These are phyloP conservation scores for Leptopilina boulardi DNA, from an alignment of 1,140 invertebrate species.

Conservation along the genomic window DNA sequence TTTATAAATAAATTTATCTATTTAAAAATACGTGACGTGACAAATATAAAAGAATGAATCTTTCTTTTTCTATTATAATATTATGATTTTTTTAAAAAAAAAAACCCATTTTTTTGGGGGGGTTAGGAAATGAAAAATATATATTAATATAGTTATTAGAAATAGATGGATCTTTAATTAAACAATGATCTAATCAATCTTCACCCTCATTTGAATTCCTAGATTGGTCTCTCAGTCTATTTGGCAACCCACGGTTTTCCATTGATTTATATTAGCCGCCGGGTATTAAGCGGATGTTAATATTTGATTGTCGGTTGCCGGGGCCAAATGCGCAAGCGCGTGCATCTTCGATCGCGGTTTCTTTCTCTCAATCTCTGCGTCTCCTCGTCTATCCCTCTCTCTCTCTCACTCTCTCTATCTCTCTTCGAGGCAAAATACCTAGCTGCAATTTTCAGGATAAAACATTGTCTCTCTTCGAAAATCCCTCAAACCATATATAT, in stretches of 20 bases:
- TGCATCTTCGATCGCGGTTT: constrained; percentile 39
- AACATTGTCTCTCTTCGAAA: not conserved
- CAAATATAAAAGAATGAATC: too few relatives aligned
- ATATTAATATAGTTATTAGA: not conserved
- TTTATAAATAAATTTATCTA: too few relatives aligned
- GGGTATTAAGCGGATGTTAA: constrained; percentile 56
- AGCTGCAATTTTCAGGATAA: constrained; percentile 22
- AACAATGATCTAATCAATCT: constrained; percentile 11
- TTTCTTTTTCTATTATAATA: too few relatives aligned
- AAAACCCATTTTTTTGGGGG: too few relatives aligned
- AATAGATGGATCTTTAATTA: constrained; percentile 14
- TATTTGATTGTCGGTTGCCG: constrained; percentile 60
- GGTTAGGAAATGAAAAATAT: too few relatives aligned
- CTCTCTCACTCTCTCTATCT: constrained; percentile 41
- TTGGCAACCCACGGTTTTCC: constrained; percentile 20
- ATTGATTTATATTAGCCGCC: constrained; percentile 31
- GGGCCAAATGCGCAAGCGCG: constrained; percentile 50
- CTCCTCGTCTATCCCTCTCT: constrained; percentile 37
- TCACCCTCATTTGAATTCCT: constrained; percentile 37
- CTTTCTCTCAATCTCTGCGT: constrained; percentile 41
- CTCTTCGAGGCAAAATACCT: constrained; percentile 32
- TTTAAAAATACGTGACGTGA: too few relatives aligned
- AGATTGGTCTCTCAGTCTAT: constrained; percentile 22
- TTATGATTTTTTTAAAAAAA: too few relatives aligned
- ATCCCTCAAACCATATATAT: not conserved